phyloP scores from a whole-genome alignment of 2,888 invertebrate genomes.

The Euplexia lucipara region DNA sequence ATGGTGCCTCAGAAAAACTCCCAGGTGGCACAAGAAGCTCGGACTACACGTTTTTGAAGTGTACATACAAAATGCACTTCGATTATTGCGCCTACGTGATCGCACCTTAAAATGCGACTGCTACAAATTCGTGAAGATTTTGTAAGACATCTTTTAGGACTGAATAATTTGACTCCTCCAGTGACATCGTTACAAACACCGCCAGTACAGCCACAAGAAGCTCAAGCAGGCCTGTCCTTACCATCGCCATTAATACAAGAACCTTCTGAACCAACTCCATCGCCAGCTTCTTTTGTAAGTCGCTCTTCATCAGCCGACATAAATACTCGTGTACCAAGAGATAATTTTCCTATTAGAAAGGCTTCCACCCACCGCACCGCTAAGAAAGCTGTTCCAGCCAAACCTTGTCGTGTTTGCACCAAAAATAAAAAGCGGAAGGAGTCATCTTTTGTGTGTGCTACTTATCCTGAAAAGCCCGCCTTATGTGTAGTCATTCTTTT shows the following conservation, averaged over 20 bases:
- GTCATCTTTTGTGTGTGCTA: constrained; percentile 5
- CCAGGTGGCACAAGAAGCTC: not conserved
- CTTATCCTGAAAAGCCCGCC: constrained; percentile 9
- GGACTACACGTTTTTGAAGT: not conserved
- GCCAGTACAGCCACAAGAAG: not conserved
- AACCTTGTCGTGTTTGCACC: not conserved
- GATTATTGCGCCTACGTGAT: not conserved
- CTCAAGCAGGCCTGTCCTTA: not conserved
- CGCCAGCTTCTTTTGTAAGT: not conserved
- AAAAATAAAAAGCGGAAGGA: constrained; percentile 6
- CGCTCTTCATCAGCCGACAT: not conserved
- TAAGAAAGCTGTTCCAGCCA: not conserved
- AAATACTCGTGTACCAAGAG: not conserved
- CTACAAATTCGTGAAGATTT: not conserved
- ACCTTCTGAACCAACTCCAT: not conserved
- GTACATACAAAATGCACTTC: not conserved
- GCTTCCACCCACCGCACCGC: not conserved
- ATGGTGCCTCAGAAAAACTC: not conserved
- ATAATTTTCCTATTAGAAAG: not conserved
- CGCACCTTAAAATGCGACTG: not conserved
- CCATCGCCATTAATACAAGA: not conserved
- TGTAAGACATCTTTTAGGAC: not conserved
- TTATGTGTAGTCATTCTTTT: constrained; percentile 1
- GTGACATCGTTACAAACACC: constrained; percentile 2
- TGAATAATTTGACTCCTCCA: not conserved